A percentile compares a stretch with the other conserved stretches of the same genome.
phyloP scores from a whole-genome alignment of 2,888 invertebrate genomes.

The Deilephila elpenor region DNA sequence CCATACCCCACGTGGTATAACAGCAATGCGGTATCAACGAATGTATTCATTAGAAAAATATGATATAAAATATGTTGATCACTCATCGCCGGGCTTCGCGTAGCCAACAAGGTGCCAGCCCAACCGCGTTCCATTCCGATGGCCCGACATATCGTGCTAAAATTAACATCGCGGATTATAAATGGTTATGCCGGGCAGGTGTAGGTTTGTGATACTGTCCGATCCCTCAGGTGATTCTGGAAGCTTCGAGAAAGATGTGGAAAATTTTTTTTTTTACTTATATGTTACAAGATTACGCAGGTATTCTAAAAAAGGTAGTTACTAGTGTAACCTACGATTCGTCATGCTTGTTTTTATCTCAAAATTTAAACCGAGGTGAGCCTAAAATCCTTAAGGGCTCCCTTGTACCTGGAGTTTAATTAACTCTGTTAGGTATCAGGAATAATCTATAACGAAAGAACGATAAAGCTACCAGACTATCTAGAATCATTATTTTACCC shows the following conservation, averaged over 20 bases:
- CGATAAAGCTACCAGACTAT: too few relatives aligned
- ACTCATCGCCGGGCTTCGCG: slow-evolving; percentile 4
- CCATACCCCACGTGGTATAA: neutral
- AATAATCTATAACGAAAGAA: too few relatives aligned
- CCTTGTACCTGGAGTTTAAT: too few relatives aligned
- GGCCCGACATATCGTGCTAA: slow-evolving; percentile 2
- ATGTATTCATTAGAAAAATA: slow-evolving; percentile 9
- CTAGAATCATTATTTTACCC: too few relatives aligned
- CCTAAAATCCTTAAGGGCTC: too few relatives aligned
- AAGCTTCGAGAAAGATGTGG: neutral
- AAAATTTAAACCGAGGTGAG: too few relatives aligned
- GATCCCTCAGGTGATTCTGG: neutral
- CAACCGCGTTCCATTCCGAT: slow-evolving; percentile 27
- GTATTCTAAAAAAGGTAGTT: too few relatives aligned
- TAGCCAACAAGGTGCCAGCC: slow-evolving; percentile 5
- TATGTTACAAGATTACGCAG: too few relatives aligned
- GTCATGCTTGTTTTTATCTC: too few relatives aligned
- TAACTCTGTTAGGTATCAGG: too few relatives aligned
- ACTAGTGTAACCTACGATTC: too few relatives aligned
- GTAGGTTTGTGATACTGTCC: neutral
- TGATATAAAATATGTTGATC: slow-evolving; percentile 5
- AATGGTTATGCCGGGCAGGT: slow-evolving; percentile 8
- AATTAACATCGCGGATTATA: slow-evolving; percentile 12
- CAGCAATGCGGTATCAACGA: neutral
- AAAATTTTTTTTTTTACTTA: neutral